Percentiles rank a stretch among this genome's conserved stretches.
Conservation (phyloP, 2,797 vertebrate species). For the Gila robusta region DNA sequence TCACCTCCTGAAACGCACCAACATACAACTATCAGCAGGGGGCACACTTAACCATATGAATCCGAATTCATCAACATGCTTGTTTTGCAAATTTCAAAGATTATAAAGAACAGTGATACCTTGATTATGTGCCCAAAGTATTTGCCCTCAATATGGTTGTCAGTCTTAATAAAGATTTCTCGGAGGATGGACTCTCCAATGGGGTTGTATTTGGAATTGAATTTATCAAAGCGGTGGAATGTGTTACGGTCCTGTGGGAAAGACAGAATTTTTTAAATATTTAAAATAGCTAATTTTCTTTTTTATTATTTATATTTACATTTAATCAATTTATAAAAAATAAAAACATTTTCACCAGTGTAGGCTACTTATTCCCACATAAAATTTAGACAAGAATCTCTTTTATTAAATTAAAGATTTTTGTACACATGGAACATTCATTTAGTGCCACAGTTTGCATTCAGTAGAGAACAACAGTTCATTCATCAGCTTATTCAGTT, state of each 20-base stretch:
- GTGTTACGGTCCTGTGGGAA: conserved; percentile 85
- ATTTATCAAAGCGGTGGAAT: conserved; percentile 91
- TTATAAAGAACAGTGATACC: conserved; percentile 67
- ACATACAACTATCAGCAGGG: conserved; percentile 62
- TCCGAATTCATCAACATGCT: not conserved
- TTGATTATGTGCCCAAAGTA: conserved; percentile 91
- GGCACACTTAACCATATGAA: conserved; percentile 38
- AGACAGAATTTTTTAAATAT: not conserved
- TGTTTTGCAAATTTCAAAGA: not conserved
- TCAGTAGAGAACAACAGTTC: conserved; percentile 23
- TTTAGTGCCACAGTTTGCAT: not conserved
- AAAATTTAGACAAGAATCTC: not conserved
- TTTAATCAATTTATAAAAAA: not conserved
- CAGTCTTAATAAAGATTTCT: conserved; percentile 89
- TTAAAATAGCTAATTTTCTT: not conserved
- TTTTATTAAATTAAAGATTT: not conserved
- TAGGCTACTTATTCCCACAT: not conserved
- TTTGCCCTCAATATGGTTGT: conserved; percentile 88
- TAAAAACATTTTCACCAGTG: not conserved
- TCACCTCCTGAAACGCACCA: conserved; percentile 82
- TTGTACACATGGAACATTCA: not conserved
- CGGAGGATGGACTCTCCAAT: conserved; percentile 89
- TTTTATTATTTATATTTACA: not conserved
- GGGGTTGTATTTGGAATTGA: conserved; percentile 91
- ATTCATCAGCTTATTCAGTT: conserved; percentile 26